Conservation (phyloP, 2,113 vertebrate genomes). For the Ascaphus truei region DNA sequence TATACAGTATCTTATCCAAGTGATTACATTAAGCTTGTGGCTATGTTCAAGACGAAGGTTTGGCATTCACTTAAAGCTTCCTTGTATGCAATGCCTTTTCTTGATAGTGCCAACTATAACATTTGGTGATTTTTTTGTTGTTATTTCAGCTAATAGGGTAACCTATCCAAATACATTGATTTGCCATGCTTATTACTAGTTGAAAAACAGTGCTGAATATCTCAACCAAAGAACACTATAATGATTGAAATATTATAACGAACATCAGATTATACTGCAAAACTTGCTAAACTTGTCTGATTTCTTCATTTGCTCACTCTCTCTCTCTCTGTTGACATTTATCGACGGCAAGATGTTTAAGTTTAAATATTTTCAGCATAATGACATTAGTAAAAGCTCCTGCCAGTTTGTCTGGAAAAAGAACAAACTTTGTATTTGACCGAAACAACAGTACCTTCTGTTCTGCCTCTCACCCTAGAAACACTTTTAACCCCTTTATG, state of each 20-base stretch:
- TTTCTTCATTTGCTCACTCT: background rate
- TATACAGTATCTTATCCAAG: background rate
- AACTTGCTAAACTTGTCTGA: background rate
- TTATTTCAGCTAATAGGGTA: background rate
- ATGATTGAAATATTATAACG: background rate
- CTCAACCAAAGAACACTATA: background rate
- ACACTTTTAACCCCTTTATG: constrained; percentile 13
- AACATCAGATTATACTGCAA: too few species aligned
- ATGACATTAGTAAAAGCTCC: background rate
- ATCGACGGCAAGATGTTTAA: background rate
- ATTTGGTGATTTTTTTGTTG: background rate
- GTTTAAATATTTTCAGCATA: background rate
- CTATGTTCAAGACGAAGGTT: background rate
- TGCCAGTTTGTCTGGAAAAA: background rate
- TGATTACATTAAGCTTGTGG: background rate
- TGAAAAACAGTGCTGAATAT: background rate
- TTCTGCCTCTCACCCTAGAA: background rate
- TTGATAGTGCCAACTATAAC: background rate
- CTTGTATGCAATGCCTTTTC: constrained; percentile 7
- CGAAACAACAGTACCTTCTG: constrained; percentile 5
- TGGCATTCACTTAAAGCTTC: constrained; percentile 3
- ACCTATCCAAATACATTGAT: background rate
- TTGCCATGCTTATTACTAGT: background rate
- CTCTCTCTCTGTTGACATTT: background rate
- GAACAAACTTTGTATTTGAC: background rate